Conservation (phyloP, 2,113 vertebrate species). For the Myxocyprinus asiaticus region DNA sequence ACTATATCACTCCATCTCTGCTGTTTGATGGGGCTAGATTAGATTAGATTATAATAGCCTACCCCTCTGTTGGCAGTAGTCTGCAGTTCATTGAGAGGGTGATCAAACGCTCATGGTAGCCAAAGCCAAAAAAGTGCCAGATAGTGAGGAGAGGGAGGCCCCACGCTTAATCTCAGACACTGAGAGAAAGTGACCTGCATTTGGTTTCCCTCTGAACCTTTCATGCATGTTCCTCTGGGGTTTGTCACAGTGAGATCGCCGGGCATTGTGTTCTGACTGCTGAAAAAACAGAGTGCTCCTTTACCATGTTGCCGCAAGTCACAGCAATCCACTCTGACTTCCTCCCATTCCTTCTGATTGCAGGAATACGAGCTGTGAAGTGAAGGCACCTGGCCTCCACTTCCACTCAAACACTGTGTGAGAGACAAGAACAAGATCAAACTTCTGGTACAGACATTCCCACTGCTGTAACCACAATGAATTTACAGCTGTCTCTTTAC, state of each 20-base stretch:
- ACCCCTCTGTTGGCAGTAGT: conserved; percentile 37
- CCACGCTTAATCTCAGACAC: conserved; percentile 11
- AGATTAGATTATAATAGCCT: conserved; percentile 48
- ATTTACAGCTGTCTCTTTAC: conserved; percentile 19
- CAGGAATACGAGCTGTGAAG: neutral
- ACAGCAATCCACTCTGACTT: neutral
- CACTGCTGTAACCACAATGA: neutral
- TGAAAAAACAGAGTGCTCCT: conserved; percentile 31
- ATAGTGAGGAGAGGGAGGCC: conserved; percentile 41
- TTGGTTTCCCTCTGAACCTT: conserved; percentile 19
- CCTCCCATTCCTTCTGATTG: neutral
- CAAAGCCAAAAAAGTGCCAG: conserved; percentile 52
- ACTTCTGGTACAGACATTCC: neutral
- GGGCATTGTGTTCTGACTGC: conserved; percentile 4
- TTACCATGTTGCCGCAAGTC: conserved; percentile 3
- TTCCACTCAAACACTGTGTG: conserved; percentile 8
- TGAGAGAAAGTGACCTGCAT: conserved; percentile 40
- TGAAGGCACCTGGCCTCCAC: neutral
- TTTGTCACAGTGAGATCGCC: neutral
- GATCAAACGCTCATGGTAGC: conserved; percentile 46
- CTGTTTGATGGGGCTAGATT: conserved; percentile 41
- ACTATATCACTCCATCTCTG: conserved; percentile 43
- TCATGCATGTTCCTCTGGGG: neutral
- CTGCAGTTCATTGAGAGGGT: neutral
- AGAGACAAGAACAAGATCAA: neutral